Evolutionary conservation across 2,888 invertebrate species (phyloP), one percentile per base, ranked within the genome.

Genomic region (Gymnoscelis rufifasciata): DNA sequence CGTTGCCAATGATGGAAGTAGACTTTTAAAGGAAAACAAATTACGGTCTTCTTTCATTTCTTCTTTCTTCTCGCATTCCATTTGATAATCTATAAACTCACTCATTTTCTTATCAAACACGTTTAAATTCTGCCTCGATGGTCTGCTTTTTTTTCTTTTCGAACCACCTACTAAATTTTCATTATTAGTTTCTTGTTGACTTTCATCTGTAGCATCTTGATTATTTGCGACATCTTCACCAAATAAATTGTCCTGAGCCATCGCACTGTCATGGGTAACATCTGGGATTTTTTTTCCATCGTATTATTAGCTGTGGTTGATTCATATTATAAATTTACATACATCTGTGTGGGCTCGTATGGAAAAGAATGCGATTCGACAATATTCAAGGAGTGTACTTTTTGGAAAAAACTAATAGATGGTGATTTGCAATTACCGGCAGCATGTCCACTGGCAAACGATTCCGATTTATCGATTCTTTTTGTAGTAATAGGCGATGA

Each of bases 11-110:
- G 51, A 49, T 49, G 52, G 52, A 45, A 54, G 52, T 39, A 54
- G 47, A 52, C 57, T 49, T 54, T 57, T 57, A 47, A 56, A 57
- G 49, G 54, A 57, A 47, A 46, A 52, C 50, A 54, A 44, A 44
- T 44, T 44, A 38, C 38, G 44, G 33, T 44, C 33, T 49, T 57
- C 51, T 47, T 51, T 52, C 50, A 50, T 47, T 52, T 50, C 48
- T 49, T 47, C 47, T 42, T 54, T 47, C 46, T 47, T 52, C 50
- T 52, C 47, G 46, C 51, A 47, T 57, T 52, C 45, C 49, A 54
- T 49, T 49, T 56, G 56, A 48, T 44, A 33, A 52, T 56, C 48
- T 47, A 52, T 47, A 51, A 51, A 53, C 43, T 49, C 46, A 46
- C 43, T 52, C 49, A 56, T 56, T 56, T 52, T 56, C 43, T 51